Evolutionary conservation across 2,797 vertebrate genomes (phyloP).

Genomic region (Meriones psammophilus): DNA sequence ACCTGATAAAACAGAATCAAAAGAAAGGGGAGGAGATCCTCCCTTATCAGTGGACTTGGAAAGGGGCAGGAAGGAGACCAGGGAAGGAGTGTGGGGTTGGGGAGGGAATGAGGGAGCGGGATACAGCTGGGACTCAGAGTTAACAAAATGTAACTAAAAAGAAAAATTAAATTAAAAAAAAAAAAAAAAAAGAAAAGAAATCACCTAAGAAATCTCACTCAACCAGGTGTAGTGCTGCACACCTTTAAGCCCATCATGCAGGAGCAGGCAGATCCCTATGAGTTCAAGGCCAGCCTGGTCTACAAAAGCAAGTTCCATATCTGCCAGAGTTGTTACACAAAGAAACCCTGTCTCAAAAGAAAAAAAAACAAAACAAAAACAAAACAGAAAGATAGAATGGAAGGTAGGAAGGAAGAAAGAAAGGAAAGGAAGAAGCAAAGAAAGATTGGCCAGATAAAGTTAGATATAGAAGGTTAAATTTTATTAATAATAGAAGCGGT

Average conservation of each 20-base stretch:
- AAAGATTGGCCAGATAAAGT: not conserved
- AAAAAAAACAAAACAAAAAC: not conserved
- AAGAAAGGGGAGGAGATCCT: too few species aligned
- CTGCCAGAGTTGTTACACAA: not conserved
- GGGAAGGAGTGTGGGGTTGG: too few species aligned
- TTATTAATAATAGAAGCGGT: not conserved
- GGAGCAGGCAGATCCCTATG: not conserved
- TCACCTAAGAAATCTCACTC: not conserved
- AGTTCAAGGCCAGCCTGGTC: not conserved
- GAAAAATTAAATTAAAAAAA: too few species aligned
- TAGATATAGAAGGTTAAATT: not conserved
- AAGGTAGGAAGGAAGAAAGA: not conserved
- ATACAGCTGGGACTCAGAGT: too few species aligned
- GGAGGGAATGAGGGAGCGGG: too few species aligned
- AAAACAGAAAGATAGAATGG: not conserved
- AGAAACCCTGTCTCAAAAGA: not conserved
- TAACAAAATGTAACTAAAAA: too few species aligned
- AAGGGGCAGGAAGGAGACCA: too few species aligned
- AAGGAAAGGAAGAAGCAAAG: not conserved
- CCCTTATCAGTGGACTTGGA: too few species aligned
- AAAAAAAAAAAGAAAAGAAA: too few species aligned
- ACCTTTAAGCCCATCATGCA: not conserved
- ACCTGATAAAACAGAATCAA: too few species aligned
- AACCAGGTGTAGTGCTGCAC: not conserved
- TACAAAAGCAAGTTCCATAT: too few species aligned